A percentile compares a stretch with the other conserved stretches of the same genome.
Conservation (phyloP, 2,113 vertebrate genomes). For the Burhinus bistriatus region DNA sequence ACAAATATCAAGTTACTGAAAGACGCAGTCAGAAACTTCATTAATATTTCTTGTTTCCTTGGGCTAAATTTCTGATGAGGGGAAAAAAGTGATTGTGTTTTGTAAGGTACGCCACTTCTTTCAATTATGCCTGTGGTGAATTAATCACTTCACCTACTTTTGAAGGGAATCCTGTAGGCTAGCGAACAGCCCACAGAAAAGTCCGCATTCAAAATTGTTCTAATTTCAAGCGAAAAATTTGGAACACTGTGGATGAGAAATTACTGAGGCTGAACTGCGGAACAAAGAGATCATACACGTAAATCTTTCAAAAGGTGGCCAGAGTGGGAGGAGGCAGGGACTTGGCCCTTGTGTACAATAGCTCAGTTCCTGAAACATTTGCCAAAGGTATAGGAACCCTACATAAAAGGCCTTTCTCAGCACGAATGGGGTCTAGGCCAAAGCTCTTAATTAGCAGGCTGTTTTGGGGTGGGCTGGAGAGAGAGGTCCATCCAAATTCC, state of each 20-base stretch:
- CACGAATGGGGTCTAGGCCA: neutral
- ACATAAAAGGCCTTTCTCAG: constrained; percentile 5
- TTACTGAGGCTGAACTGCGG: neutral
- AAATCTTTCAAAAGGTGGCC: neutral
- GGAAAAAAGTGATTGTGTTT: neutral
- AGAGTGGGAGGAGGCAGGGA: neutral
- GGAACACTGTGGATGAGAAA: neutral
- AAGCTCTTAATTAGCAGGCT: constrained; percentile 1
- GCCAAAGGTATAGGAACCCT: neutral
- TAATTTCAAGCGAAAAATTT: neutral
- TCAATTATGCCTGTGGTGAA: neutral
- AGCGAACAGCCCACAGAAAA: neutral
- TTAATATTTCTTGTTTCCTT: constrained; percentile 38
- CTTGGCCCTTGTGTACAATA: neutral
- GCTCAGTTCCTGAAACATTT: constrained; percentile 4
- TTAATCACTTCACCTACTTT: neutral
- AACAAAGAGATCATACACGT: neutral
- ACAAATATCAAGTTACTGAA: neutral
- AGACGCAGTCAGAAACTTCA: neutral
- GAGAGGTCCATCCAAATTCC: neutral
- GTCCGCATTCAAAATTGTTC: neutral
- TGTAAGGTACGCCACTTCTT: neutral
- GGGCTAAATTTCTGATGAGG: neutral
- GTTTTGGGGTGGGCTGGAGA: neutral
- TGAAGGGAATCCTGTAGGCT: neutral